phyloP scores from a whole-genome alignment of 92 coral and sea anemone species.

The Actinernus sp. region DNA sequence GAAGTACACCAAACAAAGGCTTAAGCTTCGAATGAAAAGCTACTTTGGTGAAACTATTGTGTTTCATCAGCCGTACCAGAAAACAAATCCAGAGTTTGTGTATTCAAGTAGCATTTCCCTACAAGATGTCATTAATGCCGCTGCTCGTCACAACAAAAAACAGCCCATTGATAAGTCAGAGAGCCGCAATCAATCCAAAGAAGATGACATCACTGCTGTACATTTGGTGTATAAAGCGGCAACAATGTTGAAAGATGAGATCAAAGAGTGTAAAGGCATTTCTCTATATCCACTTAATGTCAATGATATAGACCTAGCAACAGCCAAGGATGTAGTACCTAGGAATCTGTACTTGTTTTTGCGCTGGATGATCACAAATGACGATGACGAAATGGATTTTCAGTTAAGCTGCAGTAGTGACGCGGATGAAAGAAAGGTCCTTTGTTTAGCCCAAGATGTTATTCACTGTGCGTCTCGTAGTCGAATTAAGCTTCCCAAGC shows the following conservation, averaged over 20 bases:
- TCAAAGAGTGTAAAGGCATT: conserved; percentile 41
- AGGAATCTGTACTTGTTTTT: conserved; percentile 33
- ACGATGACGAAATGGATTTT: conserved; percentile 10
- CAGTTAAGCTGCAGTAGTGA: conserved; percentile 27
- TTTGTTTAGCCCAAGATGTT: conserved; percentile 23
- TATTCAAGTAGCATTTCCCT: no score
- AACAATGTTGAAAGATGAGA: conserved; percentile 20
- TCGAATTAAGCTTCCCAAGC: conserved; percentile 43
- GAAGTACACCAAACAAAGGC: conserved; percentile 21
- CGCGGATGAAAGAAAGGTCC: conserved; percentile 23
- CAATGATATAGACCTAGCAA: conserved; percentile 16
- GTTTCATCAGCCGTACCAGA: conserved; percentile 28
- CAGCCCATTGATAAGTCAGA: no score
- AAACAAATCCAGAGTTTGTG: no score
- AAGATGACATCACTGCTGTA: no score
- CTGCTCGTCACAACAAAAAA: no score
- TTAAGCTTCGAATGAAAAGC: conserved; percentile 22
- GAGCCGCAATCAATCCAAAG: background rate
- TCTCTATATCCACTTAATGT: conserved; percentile 17
- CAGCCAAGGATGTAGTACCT: conserved; percentile 29
- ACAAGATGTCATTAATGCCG: background rate
- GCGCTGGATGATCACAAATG: conserved; percentile 41
- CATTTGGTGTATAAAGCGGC: conserved; percentile 35
- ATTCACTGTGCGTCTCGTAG: conserved; percentile 22
- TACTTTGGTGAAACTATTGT: conserved; percentile 25